Conservation (phyloP, 2,113 vertebrate genomes). For the Alligator sinensis region DNA sequence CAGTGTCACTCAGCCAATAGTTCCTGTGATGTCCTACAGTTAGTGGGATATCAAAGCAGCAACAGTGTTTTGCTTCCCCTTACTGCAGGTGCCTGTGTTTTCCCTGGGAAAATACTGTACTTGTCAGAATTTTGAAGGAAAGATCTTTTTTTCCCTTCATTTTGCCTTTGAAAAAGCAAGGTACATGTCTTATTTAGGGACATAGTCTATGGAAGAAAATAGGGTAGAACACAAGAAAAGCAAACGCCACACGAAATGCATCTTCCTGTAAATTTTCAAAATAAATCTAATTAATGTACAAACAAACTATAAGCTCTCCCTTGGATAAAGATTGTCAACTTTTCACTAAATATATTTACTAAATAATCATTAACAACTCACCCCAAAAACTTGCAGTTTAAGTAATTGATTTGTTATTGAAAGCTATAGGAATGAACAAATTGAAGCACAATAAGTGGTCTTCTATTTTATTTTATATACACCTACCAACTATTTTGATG, state of each 20-base stretch:
- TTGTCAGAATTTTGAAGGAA: no score
- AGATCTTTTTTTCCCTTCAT: no score
- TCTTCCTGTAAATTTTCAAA: conserved; percentile 33
- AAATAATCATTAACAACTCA: background rate
- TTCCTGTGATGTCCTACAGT: no score
- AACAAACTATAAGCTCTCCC: conserved; percentile 25
- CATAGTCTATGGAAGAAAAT: no score
- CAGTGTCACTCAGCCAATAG: no score
- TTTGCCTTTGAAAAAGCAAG: no score
- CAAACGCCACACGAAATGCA: background rate
- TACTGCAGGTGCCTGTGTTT: background rate
- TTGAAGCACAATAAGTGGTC: background rate
- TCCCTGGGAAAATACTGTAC: no score
- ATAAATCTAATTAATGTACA: background rate
- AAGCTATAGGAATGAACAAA: background rate
- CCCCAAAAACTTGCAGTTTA: background rate
- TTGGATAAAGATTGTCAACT: background rate
- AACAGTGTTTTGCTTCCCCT: conserved; percentile 38
- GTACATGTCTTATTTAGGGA: no score
- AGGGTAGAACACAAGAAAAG: background rate
- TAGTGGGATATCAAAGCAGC: background rate
- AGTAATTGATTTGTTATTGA: background rate
- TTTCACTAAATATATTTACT: background rate
- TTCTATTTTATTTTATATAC: background rate
- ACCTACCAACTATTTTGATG: conserved; percentile 90